These are phyloP conservation scores for Enteromius mattozi DNA, from an alignment of 2,797 vertebrate species.

Conservation along the genomic window DNA sequence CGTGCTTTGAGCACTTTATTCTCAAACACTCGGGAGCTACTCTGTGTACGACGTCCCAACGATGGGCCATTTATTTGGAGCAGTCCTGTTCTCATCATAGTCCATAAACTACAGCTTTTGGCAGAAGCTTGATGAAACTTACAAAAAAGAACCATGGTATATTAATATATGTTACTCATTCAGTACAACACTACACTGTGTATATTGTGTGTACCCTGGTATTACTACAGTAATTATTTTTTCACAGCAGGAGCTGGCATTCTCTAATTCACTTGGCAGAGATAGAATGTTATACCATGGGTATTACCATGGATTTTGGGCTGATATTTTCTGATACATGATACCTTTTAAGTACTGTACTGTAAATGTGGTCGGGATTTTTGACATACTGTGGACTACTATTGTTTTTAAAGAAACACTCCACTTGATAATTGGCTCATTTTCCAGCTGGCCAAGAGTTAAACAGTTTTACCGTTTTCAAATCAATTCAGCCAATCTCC, in stretches of 20 bases:
- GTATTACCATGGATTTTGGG: no score
- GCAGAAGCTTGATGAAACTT: background rate
- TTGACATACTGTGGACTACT: background rate
- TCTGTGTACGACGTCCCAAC: background rate
- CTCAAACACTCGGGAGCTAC: background rate
- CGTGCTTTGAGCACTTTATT: conserved; percentile 24
- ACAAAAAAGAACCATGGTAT: background rate
- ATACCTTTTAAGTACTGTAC: background rate
- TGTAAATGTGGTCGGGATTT: background rate
- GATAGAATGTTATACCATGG: background rate
- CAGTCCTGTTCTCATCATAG: background rate
- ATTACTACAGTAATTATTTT: background rate
- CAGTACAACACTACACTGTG: background rate
- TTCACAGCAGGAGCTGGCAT: background rate
- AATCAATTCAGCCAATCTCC: no score
- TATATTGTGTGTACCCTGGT: background rate
- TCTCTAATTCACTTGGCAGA: background rate
- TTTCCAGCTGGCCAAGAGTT: no score
- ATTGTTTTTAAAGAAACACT: background rate
- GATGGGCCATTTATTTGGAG: conserved; percentile 5
- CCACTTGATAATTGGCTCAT: no score
- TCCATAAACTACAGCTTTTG: conserved; percentile 1
- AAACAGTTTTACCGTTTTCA: no score
- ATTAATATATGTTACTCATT: background rate
- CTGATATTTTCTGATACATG: background rate